phyloP scores from a whole-genome alignment of 35 echinoderm and acorn worm species.

The Hemicentrotus pulcherrimus region DNA sequence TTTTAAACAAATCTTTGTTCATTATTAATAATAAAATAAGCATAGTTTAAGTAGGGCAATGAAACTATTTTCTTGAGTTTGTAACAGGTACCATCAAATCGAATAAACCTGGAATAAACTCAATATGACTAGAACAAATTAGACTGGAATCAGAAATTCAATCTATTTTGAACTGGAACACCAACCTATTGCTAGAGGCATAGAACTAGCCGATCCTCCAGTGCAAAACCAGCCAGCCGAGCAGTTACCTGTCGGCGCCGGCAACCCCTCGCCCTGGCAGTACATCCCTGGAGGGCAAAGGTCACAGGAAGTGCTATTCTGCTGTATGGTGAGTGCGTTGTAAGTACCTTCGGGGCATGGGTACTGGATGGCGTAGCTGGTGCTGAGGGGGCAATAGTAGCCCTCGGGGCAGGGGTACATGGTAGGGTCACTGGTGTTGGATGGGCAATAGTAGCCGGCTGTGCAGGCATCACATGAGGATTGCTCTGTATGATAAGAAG shows the following conservation, averaged over 20 bases:
- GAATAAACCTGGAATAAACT: too few relatives aligned
- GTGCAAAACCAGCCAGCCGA: conserved; percentile 96
- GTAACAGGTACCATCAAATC: too few relatives aligned
- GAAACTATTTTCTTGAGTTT: too few relatives aligned
- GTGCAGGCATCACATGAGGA: conserved; percentile 61
- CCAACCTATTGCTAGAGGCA: conserved; percentile 75
- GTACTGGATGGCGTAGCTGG: conserved; percentile 70
- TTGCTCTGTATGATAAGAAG: conserved; percentile 57
- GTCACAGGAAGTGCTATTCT: conserved; percentile 93
- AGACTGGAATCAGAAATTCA: too few relatives aligned
- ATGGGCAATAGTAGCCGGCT: conserved; percentile 83
- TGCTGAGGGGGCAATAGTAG: conserved; percentile 88
- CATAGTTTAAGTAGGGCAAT: too few relatives aligned
- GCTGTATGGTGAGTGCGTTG: conserved; percentile 75
- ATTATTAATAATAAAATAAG: too few relatives aligned
- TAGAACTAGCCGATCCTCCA: conserved; percentile 70
- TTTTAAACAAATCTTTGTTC: too few relatives aligned
- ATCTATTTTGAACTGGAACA: background rate
- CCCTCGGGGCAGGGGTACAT: conserved; percentile 84
- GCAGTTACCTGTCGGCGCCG: conserved; percentile 86
- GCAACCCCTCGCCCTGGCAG: conserved; percentile 88
- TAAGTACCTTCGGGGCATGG: conserved; percentile 94
- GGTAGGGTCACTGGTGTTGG: conserved; percentile 95
- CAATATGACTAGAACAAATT: too few relatives aligned
- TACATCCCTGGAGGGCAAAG: conserved; percentile 93